phyloP scores from a whole-genome alignment of 2,888 invertebrate species.

The Melanchra persicariae region DNA sequence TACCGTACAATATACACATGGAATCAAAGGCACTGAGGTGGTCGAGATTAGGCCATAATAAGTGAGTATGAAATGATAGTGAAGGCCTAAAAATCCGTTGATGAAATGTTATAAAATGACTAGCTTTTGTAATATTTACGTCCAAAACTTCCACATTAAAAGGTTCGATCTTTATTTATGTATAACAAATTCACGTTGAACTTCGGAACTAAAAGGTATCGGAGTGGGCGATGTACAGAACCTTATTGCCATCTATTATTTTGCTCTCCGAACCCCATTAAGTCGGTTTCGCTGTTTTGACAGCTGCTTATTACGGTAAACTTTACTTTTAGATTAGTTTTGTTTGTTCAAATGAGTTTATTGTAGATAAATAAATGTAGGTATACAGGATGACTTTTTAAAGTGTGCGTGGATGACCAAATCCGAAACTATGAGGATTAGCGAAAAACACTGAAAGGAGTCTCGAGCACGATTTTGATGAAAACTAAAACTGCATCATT shows the following conservation, averaged over 20 bases:
- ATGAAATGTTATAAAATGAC: too few species aligned
- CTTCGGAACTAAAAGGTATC: constrained; percentile 16
- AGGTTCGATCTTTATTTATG: constrained; percentile 15
- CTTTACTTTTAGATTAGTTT: constrained; percentile 29
- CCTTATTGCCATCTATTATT: constrained; percentile 18
- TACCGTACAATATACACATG: constrained; percentile 44
- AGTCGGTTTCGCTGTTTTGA: constrained; percentile 13
- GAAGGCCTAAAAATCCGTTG: too few species aligned
- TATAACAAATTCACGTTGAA: constrained; percentile 7
- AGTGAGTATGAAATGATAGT: too few species aligned
- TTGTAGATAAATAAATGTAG: not conserved
- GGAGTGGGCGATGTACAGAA: not conserved
- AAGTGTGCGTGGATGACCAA: too few species aligned
- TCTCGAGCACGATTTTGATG: too few species aligned
- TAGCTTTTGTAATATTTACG: too few species aligned
- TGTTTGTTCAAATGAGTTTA: constrained; percentile 19
- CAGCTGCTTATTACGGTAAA: constrained; percentile 25
- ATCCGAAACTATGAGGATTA: too few species aligned
- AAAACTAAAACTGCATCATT: too few species aligned
- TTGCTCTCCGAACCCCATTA: constrained; percentile 12
- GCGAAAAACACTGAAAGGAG: too few species aligned
- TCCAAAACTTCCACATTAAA: constrained; percentile 21
- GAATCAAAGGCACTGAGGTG: too few species aligned
- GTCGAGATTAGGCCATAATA: too few species aligned
- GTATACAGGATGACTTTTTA: too few species aligned